Conservation (phyloP, 2,888 invertebrate species). For the Apotomis turbidana region DNA sequence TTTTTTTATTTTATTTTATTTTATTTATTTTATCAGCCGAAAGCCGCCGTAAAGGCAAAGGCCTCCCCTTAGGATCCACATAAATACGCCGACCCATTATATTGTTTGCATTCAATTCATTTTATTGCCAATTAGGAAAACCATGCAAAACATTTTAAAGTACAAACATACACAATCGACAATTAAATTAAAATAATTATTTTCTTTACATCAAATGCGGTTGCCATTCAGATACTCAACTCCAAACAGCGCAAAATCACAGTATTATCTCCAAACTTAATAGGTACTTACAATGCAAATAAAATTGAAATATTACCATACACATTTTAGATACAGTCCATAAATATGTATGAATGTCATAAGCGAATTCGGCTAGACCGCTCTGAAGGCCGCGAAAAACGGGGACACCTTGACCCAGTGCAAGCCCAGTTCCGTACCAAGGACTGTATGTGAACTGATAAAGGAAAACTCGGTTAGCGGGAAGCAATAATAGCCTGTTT, state of each 20-base stretch:
- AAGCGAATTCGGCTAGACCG: slow-evolving; percentile 6
- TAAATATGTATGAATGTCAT: slow-evolving; percentile 13
- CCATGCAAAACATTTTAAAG: no score
- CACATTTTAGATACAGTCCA: neutral
- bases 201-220: neutral
- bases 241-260: neutral
- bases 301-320: neutral
- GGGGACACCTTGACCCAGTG: slow-evolving; percentile 32
- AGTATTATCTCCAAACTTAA: neutral
- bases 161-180: no score
- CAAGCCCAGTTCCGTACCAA: slow-evolving; percentile 13
- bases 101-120: no score
- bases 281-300: neutral
- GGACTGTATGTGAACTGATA: neutral
- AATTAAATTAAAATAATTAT: no score
- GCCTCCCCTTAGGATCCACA: no score
- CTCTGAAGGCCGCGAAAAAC: slow-evolving; percentile 17
- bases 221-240: neutral
- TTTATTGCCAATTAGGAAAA: no score
- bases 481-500: neutral
- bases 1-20: no score
- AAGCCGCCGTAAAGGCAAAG: no score
- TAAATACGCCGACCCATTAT: no score
- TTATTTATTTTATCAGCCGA: no score
- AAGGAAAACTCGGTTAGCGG: neutral